Base-by-base conservation (phyloP, 2,113 vertebrate species). In the Chloroceryle aenea region DNA sequence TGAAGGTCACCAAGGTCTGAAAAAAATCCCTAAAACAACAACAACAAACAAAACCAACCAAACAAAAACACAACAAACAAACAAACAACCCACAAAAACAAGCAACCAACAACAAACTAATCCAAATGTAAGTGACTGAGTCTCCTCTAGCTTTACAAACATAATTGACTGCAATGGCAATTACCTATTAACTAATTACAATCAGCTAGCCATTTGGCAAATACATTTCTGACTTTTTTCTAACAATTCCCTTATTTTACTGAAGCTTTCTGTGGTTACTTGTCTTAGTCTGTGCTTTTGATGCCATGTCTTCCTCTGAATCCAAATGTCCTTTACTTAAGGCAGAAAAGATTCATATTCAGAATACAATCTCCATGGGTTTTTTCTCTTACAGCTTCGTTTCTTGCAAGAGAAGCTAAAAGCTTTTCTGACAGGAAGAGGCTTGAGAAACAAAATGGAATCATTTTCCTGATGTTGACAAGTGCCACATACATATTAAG, bases 301-400 rank as follows among this genome's bases (percentile, higher is more conserved):
- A 64, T 76, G 63, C 20, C n/a, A 9, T 5, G 5, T 6, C 72
- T 84, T 89, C 23, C 22, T 59, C 52, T 25, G 12, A 79, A 92
- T 50, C 22, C 25, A 67, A 0, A 9, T 55, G 16, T 26, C 47
- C 34, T 47, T 71, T n/a, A 47, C 29, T 19, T 29, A 6, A 13
- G n/a, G 26, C 32, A 42, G 13, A 86, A 77, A 47, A 23, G 3
- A 34, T 68, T 45, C 50, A 36, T 16, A 76, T 42, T 63, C 56
- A 71, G 23, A 69, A 27, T 56, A 79, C 5, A 23, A 14, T 27
- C 36, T 48, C 32, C 21, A 5, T 9, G 4, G 0, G 0, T 4
- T 52, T 52, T 78, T 79, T 80, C 86, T 9, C 29, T 62, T 66
- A 48, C 20, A 13, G 16, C 7, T 93, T 56, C 5, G 23, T 66